Evolutionary conservation across 2,888 invertebrate genomes (phyloP).

Genomic region (Leptinotarsa juncta): DNA sequence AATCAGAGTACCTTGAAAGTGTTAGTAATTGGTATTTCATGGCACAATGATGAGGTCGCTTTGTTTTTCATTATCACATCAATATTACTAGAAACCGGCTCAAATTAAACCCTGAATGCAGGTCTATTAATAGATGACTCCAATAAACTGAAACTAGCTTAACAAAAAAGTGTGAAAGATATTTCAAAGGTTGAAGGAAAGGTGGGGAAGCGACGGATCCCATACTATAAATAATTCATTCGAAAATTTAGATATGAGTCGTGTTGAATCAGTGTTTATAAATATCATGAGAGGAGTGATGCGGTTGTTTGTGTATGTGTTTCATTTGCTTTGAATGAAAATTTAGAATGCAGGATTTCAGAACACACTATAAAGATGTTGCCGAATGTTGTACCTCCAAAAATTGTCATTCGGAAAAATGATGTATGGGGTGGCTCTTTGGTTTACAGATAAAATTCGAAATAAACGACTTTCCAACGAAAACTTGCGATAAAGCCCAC

Average conservation of each 20-base stretch:
- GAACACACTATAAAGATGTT: background rate
- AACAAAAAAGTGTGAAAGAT: constrained; percentile 20
- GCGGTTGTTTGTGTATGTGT: constrained; percentile 1
- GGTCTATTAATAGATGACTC: constrained; percentile 10
- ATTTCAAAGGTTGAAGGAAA: constrained; percentile 15
- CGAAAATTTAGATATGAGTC: background rate
- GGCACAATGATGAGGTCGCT: too few species aligned
- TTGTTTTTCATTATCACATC: constrained; percentile 4
- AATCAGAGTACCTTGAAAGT: too few species aligned
- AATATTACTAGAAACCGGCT: constrained; percentile 1
- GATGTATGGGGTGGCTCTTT: too few species aligned
- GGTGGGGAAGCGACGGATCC: constrained; percentile 4
- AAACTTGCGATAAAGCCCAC: too few species aligned
- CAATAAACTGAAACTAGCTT: constrained; percentile 7
- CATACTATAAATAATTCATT: constrained; percentile 17
- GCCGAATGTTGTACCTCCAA: too few species aligned
- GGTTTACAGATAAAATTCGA: too few species aligned
- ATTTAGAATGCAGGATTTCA: background rate
- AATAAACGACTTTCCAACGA: too few species aligned
- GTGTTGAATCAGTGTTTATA: constrained; percentile 7
- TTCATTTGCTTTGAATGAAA: constrained; percentile 4
- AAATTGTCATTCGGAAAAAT: too few species aligned
- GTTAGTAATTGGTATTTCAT: too few species aligned
- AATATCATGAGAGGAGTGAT: constrained; percentile 7
- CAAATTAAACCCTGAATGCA: constrained; percentile 5